These are phyloP conservation scores for Zingel zingel DNA, from an alignment of 2,113 vertebrate species.

Conservation along the genomic window DNA sequence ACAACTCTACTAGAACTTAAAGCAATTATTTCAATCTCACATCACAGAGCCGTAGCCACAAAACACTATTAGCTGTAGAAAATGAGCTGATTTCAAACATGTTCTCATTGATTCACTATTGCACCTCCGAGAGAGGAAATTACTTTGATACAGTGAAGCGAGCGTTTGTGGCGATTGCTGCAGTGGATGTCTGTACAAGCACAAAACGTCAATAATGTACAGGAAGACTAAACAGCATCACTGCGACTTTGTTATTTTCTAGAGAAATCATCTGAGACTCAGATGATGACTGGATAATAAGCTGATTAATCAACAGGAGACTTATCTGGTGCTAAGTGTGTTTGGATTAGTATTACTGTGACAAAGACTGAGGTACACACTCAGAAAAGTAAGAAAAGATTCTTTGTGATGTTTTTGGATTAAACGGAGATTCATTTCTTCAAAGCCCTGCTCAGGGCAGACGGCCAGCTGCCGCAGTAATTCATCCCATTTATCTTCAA, in stretches of 20 bases:
- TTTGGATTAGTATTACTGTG: constrained; percentile 13
- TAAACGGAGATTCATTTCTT: constrained; percentile 57
- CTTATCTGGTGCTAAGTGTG: constrained; percentile 2
- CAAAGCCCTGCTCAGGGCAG: constrained; percentile 45
- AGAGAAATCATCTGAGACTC: constrained; percentile 2
- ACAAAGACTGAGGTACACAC: constrained; percentile 26
- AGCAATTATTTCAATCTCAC: constrained; percentile 22
- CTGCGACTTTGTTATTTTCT: constrained; percentile 11
- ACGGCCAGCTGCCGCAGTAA: constrained; percentile 64
- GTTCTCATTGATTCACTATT: constrained; percentile 37
- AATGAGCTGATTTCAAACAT: constrained; percentile 45
- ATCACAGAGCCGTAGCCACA: background rate
- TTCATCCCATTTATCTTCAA: constrained; percentile 51
- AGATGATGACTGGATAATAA: constrained; percentile 7
- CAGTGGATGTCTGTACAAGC: constrained; percentile 19
- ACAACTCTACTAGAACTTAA: background rate
- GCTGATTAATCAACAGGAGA: constrained; percentile 36
- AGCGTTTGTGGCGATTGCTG: background rate
- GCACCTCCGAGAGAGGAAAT: constrained; percentile 49
- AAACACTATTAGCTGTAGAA: constrained; percentile 27
- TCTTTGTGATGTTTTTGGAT: constrained; percentile 52
- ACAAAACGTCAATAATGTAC: constrained; percentile 23
- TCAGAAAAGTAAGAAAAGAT: constrained; percentile 22
- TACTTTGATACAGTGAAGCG: constrained; percentile 24
- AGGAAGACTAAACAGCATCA: constrained; percentile 24